Conservation (phyloP, 2,888 invertebrate species). For the Trichogramma evanescens region DNA sequence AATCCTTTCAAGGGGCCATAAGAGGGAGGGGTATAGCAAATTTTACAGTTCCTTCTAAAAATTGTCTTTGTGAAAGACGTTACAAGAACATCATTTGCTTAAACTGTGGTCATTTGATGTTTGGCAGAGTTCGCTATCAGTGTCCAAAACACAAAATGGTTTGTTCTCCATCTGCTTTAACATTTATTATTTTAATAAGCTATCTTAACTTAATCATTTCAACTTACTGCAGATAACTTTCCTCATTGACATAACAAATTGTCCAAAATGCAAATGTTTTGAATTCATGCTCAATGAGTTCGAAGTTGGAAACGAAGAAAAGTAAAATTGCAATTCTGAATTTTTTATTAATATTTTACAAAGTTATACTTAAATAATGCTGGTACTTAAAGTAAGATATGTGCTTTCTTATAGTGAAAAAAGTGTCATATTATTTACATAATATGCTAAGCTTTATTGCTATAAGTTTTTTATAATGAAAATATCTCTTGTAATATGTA, state of each 20-base stretch:
- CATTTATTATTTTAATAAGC: not conserved
- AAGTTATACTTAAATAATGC: no score
- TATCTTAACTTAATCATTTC: not conserved
- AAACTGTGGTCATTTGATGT: constrained; percentile 27
- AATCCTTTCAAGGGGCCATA: not conserved
- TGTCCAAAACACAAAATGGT: constrained; percentile 30
- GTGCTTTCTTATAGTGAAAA: no score
- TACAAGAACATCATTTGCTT: constrained; percentile 25
- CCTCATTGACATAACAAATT: constrained; percentile 50
- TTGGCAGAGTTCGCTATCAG: constrained; percentile 27
- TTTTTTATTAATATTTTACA: no score
- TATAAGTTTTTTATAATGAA: no score
- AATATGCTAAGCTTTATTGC: no score
- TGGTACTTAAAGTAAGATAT: no score
- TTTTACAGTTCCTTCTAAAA: not conserved
- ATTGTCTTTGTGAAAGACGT: constrained; percentile 29
- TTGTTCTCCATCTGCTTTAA: not conserved
- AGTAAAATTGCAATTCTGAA: no score
- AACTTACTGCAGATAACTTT: constrained; percentile 48
- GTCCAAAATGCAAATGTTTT: constrained; percentile 46
- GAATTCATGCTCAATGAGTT: constrained; percentile 27
- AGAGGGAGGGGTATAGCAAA: constrained; percentile 13
- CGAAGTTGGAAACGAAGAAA: not conserved
- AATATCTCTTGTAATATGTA: no score
- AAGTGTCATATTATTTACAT: no score